Percentiles rank a stretch among this genome's conserved stretches.
Evolutionary conservation across 53 echinoderm and acorn worm species (phyloP).

Genomic region (Temnopleurus reevesii): DNA sequence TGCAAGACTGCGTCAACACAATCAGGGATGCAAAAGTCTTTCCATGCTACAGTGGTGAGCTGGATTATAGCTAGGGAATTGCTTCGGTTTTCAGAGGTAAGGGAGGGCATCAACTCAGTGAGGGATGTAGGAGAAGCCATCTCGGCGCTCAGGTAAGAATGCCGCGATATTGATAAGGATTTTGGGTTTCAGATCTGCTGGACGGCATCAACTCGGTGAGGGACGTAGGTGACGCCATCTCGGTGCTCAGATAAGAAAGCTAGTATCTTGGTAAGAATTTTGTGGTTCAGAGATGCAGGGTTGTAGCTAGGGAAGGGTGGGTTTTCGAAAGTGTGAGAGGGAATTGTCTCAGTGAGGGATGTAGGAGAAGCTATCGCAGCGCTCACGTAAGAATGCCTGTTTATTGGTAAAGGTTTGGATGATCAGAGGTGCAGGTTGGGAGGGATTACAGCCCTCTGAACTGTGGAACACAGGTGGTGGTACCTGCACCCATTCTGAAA

Average conservation of each 20-base stretch:
- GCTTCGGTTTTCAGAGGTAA: too few species aligned
- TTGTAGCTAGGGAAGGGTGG: too few species aligned
- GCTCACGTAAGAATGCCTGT: constrained; percentile 87
- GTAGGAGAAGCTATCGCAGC: constrained; percentile 93
- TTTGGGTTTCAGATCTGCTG: too few species aligned
- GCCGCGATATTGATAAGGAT: too few species aligned
- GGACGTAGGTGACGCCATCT: constrained; percentile 90
- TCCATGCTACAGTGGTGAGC: too few species aligned
- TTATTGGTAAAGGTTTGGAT: too few species aligned
- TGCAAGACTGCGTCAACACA: too few species aligned
- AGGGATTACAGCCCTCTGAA: constrained; percentile 3
- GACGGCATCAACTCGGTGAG: constrained; percentile 76
- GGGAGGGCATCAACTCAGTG: constrained; percentile 69
- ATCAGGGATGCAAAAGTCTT: too few species aligned
- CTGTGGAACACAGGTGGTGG: neutral
- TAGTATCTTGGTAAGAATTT: too few species aligned
- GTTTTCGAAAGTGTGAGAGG: constrained; percentile 62
- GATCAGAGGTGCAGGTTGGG: too few species aligned
- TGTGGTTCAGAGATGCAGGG: too few species aligned
- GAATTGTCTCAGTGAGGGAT: constrained; percentile 73
- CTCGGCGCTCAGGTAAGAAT: constrained; percentile 84
- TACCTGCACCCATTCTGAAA: neutral
- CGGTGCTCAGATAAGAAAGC: constrained; percentile 85
- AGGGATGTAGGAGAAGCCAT: constrained; percentile 95
- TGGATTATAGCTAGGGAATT: too few species aligned